phyloP scores from a whole-genome alignment of 2,888 invertebrate species.

The Pandemis cinnamomeana region DNA sequence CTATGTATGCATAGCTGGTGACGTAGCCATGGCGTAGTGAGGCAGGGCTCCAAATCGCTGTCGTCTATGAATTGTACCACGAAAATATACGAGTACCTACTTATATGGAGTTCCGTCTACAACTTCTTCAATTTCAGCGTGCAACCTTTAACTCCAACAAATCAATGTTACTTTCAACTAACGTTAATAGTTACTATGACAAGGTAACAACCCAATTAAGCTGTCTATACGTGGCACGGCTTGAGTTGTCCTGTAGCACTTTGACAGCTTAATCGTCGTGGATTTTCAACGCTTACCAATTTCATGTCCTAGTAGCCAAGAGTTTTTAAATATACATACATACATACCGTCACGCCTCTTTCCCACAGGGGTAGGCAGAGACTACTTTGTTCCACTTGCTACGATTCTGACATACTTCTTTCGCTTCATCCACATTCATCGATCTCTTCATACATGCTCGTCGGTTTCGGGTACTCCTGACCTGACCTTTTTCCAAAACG shows the following conservation, averaged over 20 bases:
- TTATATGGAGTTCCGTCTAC: not conserved
- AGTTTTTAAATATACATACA: no score
- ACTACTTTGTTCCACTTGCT: no score
- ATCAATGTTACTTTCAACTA: constrained; percentile 16
- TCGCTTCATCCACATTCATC: no score
- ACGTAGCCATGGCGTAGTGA: no score
- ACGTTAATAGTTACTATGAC: not conserved
- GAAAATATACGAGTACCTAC: no score
- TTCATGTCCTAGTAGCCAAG: not conserved
- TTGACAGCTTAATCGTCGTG: constrained; percentile 14
- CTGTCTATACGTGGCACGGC: not conserved
- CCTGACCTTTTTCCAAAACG: no score
- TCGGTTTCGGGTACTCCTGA: no score
- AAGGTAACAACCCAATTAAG: constrained; percentile 3
- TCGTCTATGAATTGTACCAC: not conserved
- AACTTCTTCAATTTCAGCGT: not conserved
- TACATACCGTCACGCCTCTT: no score
- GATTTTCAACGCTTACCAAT: not conserved
- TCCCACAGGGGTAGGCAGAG: no score
- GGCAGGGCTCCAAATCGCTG: not conserved
- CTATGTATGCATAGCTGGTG: no score
- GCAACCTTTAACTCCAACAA: constrained; percentile 7
- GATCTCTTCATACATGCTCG: no score
- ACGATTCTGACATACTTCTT: no score
- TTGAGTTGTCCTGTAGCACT: not conserved